A percentile compares a stretch with the other conserved stretches of the same genome.
Evolutionary conservation across 2,113 vertebrate species (phyloP).

Genomic region (Probosciger aterrimus): DNA sequence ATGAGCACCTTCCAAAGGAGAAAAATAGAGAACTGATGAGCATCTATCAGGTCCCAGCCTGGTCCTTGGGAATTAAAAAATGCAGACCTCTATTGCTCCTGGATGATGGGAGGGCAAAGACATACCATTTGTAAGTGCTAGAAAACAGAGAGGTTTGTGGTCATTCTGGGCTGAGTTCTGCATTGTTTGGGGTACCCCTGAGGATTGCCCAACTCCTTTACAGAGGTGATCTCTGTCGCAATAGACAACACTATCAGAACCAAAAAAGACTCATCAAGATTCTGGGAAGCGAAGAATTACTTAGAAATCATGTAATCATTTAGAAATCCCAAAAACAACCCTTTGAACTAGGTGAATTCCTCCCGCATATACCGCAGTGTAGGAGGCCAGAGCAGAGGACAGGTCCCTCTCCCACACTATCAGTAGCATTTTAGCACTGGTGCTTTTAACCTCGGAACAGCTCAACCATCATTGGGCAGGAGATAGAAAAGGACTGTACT

Average conservation of each 20-base stretch:
- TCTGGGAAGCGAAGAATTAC: neutral
- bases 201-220: neutral
- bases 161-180: neutral
- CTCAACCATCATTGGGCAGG: neutral
- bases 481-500: neutral
- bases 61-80: neutral
- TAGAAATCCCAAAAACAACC: neutral
- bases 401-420: neutral
- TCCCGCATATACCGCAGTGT: neutral
- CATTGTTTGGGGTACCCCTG: neutral
- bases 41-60: neutral
- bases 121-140: rapidly evolving
- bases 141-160: neutral
- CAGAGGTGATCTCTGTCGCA: neutral
- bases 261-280: neutral
- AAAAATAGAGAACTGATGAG: neutral
- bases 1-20: neutral
- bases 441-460: neutral
- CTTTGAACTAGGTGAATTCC: neutral
- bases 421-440: neutral
- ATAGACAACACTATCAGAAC: neutral
- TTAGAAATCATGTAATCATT: neutral
- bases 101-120: neutral
- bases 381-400: neutral
- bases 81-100: neutral